A percentile compares a stretch with the other conserved stretches of the same genome.
These are phyloP conservation scores for Sebastes hubbsi DNA, from an alignment of 2,797 vertebrate genomes.

Conservation along the genomic window DNA sequence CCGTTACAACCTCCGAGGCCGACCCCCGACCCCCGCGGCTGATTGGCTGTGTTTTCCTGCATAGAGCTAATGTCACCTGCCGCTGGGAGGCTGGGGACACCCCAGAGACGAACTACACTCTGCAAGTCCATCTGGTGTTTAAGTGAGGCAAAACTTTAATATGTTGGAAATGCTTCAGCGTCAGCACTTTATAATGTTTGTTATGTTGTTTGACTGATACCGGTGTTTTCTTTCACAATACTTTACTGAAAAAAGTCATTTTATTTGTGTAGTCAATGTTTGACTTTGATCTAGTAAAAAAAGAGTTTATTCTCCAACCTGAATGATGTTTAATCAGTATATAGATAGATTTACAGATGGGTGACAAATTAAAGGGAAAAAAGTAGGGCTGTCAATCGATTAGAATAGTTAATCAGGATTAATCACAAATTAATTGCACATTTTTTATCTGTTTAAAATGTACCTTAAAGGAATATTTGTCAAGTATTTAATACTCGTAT, in stretches of 20 bases:
- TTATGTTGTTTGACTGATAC: not conserved
- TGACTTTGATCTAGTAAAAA: not conserved
- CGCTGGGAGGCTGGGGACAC: conserved; percentile 59
- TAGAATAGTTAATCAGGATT: too few relatives aligned
- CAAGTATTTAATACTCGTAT: too few relatives aligned
- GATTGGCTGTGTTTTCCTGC: conserved; percentile 62
- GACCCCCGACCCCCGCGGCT: conserved; percentile 19
- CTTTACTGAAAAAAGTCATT: not conserved
- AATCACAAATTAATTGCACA: too few relatives aligned
- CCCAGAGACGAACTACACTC: conserved; percentile 44
- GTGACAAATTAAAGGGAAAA: too few relatives aligned
- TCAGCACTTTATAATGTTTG: not conserved
- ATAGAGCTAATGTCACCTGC: conserved; percentile 70
- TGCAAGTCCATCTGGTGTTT: conserved; percentile 53
- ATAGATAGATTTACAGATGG: not conserved
- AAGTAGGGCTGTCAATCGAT: too few relatives aligned
- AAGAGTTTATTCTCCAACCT: not conserved
- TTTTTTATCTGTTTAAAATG: too few relatives aligned
- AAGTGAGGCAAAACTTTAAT: conserved; percentile 10
- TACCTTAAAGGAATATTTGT: too few relatives aligned
- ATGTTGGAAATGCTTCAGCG: not conserved
- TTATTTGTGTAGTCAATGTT: not conserved
- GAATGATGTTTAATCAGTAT: not conserved
- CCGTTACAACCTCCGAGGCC: not conserved
- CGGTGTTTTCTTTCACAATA: not conserved